phyloP scores from a whole-genome alignment of 1,140 invertebrate species.

The Diploscapter pachys region DNA sequence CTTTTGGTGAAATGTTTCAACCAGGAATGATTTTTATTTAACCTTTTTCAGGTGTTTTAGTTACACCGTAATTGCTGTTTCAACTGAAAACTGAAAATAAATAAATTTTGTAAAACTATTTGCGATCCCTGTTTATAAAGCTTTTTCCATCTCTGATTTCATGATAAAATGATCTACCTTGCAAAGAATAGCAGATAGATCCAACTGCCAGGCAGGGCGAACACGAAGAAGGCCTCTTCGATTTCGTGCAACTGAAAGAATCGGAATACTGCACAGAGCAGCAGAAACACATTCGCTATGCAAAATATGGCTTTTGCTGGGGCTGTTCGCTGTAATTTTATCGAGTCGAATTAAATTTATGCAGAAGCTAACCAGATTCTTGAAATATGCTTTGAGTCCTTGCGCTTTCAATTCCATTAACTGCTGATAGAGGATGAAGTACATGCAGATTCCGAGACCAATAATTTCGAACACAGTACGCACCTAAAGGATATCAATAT shows the following conservation, averaged over 20 bases:
- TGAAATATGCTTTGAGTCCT: slow-evolving; percentile 80
- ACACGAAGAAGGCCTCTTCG: slow-evolving; percentile 85
- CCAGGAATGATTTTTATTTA: too few relatives aligned
- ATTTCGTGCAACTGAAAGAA: slow-evolving; percentile 71
- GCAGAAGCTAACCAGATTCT: slow-evolving; percentile 74
- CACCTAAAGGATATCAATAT: slow-evolving; percentile 58
- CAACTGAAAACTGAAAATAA: too few relatives aligned
- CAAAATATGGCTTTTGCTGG: slow-evolving; percentile 91
- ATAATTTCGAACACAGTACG: slow-evolving; percentile 77
- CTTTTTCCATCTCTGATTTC: too few relatives aligned
- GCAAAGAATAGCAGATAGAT: slow-evolving; percentile 97
- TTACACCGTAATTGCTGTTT: too few relatives aligned
- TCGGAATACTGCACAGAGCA: slow-evolving; percentile 84
- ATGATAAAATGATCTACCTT: slow-evolving; percentile 69
- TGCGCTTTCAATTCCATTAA: slow-evolving; percentile 89
- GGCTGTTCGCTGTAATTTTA: slow-evolving; percentile 73
- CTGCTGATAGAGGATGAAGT: slow-evolving; percentile 84
- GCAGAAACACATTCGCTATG: slow-evolving; percentile 83
- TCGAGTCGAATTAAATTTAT: neutral
- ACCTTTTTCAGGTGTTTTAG: too few relatives aligned
- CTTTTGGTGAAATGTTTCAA: too few relatives aligned
- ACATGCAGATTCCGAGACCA: slow-evolving; percentile 77
- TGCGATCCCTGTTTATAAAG: too few relatives aligned
- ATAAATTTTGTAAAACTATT: too few relatives aligned
- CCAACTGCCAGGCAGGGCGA: slow-evolving; percentile 90